phyloP scores from a whole-genome alignment of 2,888 invertebrate species.

The Vandiemenella viatica region DNA sequence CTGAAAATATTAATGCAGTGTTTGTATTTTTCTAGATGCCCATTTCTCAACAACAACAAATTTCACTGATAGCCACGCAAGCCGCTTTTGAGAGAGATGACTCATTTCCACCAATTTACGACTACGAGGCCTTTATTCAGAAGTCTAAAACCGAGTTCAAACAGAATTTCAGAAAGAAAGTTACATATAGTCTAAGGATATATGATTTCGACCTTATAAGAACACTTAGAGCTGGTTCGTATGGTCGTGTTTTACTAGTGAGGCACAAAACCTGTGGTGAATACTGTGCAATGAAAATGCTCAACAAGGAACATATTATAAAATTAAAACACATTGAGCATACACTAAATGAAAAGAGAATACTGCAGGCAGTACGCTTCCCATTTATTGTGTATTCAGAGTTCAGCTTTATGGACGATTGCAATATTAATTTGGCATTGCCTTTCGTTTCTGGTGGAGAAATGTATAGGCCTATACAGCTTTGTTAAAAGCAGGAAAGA shows the following conservation, averaged over 20 bases:
- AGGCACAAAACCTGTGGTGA: slow-evolving; percentile 3
- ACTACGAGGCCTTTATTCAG: too few species aligned
- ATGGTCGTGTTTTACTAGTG: slow-evolving; percentile 11
- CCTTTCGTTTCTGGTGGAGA: slow-evolving; percentile 14
- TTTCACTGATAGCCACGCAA: too few species aligned
- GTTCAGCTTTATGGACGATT: slow-evolving; percentile 12
- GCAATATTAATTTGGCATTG: slow-evolving; percentile 9
- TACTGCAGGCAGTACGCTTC: slow-evolving; percentile 9
- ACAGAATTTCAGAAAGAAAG: too few species aligned
- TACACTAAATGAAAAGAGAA: slow-evolving; percentile 10
- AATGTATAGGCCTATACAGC: slow-evolving; percentile 10
- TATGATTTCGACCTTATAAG: slow-evolving; percentile 4
- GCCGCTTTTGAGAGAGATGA: too few species aligned
- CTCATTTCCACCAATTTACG: too few species aligned
- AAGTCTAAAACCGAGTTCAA: too few species aligned
- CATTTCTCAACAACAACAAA: too few species aligned
- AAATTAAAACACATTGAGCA: slow-evolving; percentile 12
- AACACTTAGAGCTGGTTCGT: slow-evolving; percentile 11
- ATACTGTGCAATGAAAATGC: slow-evolving; percentile 11
- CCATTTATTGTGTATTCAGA: slow-evolving; percentile 10
- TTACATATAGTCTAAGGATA: neutral
- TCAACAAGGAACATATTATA: slow-evolving; percentile 9
- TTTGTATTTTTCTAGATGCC: too few species aligned
- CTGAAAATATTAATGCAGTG: too few species aligned
- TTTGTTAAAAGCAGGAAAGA: slow-evolving; percentile 6